Evolutionary conservation across 2,888 invertebrate species (phyloP), one percentile per base, ranked within the genome.

Genomic region (Sarcophaga carnaria): DNA sequence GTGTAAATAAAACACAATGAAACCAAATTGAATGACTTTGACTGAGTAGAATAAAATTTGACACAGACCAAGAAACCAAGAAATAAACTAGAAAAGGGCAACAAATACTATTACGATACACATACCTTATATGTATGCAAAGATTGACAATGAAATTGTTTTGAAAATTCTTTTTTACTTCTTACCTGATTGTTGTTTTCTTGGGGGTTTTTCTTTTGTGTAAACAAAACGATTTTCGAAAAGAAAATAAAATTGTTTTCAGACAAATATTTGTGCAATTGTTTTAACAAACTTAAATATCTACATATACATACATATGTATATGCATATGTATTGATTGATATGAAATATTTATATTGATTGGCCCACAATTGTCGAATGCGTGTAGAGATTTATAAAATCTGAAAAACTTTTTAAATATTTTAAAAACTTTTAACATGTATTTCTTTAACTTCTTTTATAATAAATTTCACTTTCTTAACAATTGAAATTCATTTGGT

Each of bases 21-120:
- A 83, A 74, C 66, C 20, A 60, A 82, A 72, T 66, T 49, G 54
- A 27, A 66, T 84, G 87, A 84, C 87, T 84, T 79, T 84, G 83
- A 54, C 54, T 54, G 5, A 2, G 17, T 54, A 54, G 14, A 54
- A 81, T 37, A 69, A 47, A 72, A 45, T 76, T 11, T 74, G 77
- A 84, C 75, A 84, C 59, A 76, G 74, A 79, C 83, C 76, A 84
- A 84, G 81, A 87, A 86, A 84, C 63, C 60, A 45, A 77, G 17
- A 83, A 83, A 60, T 54, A 67, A 27, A 54, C 27, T 54, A 6
- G 49, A 69, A 81, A 77, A 80, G 69, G 78, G 78, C 75, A 76
- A 37, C 59, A 82, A 80, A 37, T 22, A 80, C 14, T 22, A 59
- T 37, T 63, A 69, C 17, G 2, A 54, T 37, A 70, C 45, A 76